These are phyloP conservation scores for Desoria tigrina DNA, from an alignment of 2,888 invertebrate species.

Conservation along the genomic window DNA sequence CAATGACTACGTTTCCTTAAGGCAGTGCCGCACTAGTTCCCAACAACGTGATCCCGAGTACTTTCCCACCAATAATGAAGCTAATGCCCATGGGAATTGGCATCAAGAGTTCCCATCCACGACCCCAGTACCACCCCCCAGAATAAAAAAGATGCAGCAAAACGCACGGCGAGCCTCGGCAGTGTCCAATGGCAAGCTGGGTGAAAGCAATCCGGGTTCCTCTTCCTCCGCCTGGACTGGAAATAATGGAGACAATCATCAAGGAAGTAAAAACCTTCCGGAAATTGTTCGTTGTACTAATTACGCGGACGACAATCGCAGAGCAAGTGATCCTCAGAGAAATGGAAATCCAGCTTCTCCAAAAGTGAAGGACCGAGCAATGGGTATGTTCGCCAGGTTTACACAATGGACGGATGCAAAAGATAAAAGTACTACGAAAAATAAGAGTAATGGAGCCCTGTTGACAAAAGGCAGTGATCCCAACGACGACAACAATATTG, in stretches of 20 bases:
- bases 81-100: background rate
- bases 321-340: background rate
- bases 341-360: constrained; percentile 43
- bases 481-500: constrained; percentile 5
- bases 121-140: constrained; percentile 48
- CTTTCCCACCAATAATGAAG: background rate
- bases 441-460: background rate
- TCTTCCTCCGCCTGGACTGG: background rate
- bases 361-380: constrained; percentile 47
- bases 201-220: background rate
- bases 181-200: background rate
- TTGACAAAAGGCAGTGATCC: constrained; percentile 3
- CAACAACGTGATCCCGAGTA: too few relatives aligned
- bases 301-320: background rate
- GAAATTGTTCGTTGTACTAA: constrained; percentile 16
- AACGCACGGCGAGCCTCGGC: background rate
- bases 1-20: constrained; percentile 50
- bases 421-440: constrained; percentile 33
- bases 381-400: constrained; percentile 51
- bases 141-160: constrained; percentile 6
- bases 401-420: constrained; percentile 47
- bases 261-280: background rate
- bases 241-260: background rate
- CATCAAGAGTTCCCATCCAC: background rate
- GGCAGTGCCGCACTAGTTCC: constrained; percentile 31